A percentile compares a stretch with the other conserved stretches of the same genome.
These are phyloP conservation scores for Tenthredo scrophulariae DNA, from an alignment of 2,888 invertebrate species.

Conservation along the genomic window DNA sequence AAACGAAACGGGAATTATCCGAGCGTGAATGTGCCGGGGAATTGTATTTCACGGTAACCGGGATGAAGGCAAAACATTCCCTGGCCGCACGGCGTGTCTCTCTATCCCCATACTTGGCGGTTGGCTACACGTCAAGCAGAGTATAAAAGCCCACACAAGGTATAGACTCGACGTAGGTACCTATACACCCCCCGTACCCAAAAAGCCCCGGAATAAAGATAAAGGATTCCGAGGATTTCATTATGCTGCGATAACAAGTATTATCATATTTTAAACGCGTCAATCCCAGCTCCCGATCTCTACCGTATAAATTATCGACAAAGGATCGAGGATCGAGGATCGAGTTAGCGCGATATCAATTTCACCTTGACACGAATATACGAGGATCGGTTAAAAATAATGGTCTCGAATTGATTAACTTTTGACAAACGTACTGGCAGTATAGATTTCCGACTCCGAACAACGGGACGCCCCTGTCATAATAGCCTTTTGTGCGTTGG, in stretches of 20 bases:
- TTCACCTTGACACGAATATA: too few species aligned
- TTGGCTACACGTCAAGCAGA: not conserved
- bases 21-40: conserved; percentile 76
- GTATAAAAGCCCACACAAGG: not conserved
- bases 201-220: not conserved
- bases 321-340: not conserved
- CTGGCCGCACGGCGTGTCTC: not conserved
- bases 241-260: not conserved
- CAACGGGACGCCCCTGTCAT: conserved; percentile 18
- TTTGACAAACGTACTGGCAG: not conserved
- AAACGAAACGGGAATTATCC: conserved; percentile 76
- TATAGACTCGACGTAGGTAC: not conserved
- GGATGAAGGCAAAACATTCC: conserved; percentile 40
- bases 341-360: not conserved
- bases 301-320: not conserved
- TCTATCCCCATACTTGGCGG: not conserved
- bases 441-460: conserved; percentile 14
- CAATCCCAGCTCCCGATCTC: not conserved
- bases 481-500: conserved; percentile 14
- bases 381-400: too few species aligned
- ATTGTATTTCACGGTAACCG: conserved; percentile 74
- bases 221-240: not conserved
- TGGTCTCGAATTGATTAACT: not conserved
- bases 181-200: not conserved
- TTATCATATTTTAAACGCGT: conserved; percentile 6